Evolutionary conservation across 1,140 invertebrate species (phyloP).

Genomic region (Drosophila carrolli): DNA sequence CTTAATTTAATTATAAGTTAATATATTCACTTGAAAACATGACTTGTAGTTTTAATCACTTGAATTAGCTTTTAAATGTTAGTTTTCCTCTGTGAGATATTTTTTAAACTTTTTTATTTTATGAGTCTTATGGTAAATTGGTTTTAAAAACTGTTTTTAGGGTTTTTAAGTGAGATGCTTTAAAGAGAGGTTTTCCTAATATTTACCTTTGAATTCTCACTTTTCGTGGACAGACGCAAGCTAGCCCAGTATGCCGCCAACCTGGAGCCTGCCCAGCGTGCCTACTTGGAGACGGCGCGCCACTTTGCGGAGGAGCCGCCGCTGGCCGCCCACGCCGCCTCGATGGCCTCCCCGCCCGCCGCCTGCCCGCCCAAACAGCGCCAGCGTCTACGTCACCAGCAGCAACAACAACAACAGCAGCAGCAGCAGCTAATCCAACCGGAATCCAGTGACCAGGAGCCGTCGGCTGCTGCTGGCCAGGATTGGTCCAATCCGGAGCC

Average conservation of each 20-base stretch:
- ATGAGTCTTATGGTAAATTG: no score
- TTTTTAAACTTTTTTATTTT: background rate
- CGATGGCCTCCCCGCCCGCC: constrained; percentile 61
- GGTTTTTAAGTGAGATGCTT: no score
- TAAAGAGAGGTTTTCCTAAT: background rate
- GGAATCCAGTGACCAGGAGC: constrained; percentile 34
- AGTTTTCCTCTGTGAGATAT: no score
- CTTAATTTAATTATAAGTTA: no score
- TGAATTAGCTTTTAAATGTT: no score
- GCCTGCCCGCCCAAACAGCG: constrained; percentile 75
- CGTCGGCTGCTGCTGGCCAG: background rate
- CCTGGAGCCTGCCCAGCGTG: constrained; percentile 70
- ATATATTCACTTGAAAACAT: no score
- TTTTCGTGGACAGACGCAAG: constrained; percentile 53
- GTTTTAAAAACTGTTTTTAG: background rate
- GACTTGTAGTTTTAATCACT: no score
- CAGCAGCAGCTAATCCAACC: constrained; percentile 39
- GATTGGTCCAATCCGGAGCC: constrained; percentile 41
- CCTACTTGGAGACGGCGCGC: constrained; percentile 69
- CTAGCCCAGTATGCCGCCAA: constrained; percentile 69
- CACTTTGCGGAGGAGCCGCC: constrained; percentile 64
- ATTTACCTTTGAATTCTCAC: background rate
- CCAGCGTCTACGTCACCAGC: constrained; percentile 66
- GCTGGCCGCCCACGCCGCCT: constrained; percentile 50
- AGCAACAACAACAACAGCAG: constrained; percentile 47